Conservation (phyloP, 2,888 invertebrate species). For the Drosophila limbata region DNA sequence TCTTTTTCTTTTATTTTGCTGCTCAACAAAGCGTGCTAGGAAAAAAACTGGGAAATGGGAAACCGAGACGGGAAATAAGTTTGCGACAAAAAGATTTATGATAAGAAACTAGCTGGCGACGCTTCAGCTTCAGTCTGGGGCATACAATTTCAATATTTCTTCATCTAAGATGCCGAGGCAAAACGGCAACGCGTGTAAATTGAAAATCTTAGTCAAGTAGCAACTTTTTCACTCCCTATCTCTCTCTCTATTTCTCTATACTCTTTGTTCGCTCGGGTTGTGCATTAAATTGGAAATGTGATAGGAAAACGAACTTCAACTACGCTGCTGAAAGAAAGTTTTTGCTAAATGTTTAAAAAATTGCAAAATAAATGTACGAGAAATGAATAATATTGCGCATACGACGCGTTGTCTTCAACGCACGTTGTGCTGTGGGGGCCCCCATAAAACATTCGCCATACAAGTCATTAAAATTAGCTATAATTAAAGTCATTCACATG, state of each 20-base stretch:
- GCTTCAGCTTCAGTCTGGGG: constrained; percentile 36
- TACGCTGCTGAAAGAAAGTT: constrained; percentile 38
- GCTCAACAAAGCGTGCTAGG: constrained; percentile 29
- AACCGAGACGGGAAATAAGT: constrained; percentile 47
- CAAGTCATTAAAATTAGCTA: constrained; percentile 69
- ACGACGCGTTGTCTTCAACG: constrained; percentile 42
- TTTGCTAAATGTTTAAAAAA: constrained; percentile 23
- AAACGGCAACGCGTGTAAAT: constrained; percentile 53
- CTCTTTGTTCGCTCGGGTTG: constrained; percentile 20
- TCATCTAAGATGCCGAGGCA: constrained; percentile 43
- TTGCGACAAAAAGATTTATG: constrained; percentile 72
- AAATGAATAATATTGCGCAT: constrained; percentile 51
- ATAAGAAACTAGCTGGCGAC: constrained; percentile 62
- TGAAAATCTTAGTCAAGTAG: constrained; percentile 73
- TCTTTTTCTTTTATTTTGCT: constrained; percentile 11
- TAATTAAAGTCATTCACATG: constrained; percentile 69
- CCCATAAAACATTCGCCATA: constrained; percentile 51
- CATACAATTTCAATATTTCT: constrained; percentile 79
- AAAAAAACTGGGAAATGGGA: constrained; percentile 3
- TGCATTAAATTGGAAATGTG: constrained; percentile 70
- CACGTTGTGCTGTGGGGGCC: background rate
- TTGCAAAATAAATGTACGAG: constrained; percentile 10
- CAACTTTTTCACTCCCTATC: constrained; percentile 12
- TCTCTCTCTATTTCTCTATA: background rate
- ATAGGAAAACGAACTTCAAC: constrained; percentile 32